Percentiles rank a stretch among this genome's conserved stretches.
These are phyloP conservation scores for Lepidocyrtinus sp. DNA, from an alignment of 2,888 invertebrate species.

Conservation along the genomic window DNA sequence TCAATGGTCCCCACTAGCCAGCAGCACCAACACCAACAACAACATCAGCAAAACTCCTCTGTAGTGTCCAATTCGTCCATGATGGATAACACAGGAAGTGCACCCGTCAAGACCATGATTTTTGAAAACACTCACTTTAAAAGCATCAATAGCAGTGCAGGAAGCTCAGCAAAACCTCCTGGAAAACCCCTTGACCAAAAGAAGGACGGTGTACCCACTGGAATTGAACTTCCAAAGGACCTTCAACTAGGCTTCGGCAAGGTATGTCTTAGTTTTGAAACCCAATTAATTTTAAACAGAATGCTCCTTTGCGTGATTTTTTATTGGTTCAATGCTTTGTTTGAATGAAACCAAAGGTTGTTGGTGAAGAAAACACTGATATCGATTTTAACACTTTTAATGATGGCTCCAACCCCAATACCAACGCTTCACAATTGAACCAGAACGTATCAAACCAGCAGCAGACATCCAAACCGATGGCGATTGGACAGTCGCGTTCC, in stretches of 20 bases:
- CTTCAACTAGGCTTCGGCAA: constrained; percentile 60
- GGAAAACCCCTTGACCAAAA: constrained; percentile 34
- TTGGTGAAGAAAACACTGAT: constrained; percentile 40
- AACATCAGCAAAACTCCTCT: not conserved
- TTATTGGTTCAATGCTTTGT: not conserved
- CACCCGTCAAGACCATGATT: constrained; percentile 67
- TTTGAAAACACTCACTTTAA: constrained; percentile 69
- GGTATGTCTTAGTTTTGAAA: no score
- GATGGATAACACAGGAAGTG: constrained; percentile 59
- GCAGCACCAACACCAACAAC: constrained; percentile 18
- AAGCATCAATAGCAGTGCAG: constrained; percentile 48
- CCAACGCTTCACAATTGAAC: constrained; percentile 32
- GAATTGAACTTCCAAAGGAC: constrained; percentile 60
- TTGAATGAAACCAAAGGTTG: constrained; percentile 19
- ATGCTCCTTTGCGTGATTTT: no score
- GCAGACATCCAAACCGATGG: constrained; percentile 33
- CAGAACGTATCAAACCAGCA: constrained; percentile 35
- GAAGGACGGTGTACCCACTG: constrained; percentile 48
- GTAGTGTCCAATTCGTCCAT: constrained; percentile 17
- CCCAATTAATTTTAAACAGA: no score
- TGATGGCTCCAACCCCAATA: constrained; percentile 32
- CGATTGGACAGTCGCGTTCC: constrained; percentile 47
- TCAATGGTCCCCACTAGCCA: not conserved
- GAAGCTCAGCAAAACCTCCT: constrained; percentile 26
- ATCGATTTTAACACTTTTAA: constrained; percentile 62